Evolutionary conservation across 1,140 invertebrate species (phyloP).

Genomic region (Procambarus virginalis): DNA sequence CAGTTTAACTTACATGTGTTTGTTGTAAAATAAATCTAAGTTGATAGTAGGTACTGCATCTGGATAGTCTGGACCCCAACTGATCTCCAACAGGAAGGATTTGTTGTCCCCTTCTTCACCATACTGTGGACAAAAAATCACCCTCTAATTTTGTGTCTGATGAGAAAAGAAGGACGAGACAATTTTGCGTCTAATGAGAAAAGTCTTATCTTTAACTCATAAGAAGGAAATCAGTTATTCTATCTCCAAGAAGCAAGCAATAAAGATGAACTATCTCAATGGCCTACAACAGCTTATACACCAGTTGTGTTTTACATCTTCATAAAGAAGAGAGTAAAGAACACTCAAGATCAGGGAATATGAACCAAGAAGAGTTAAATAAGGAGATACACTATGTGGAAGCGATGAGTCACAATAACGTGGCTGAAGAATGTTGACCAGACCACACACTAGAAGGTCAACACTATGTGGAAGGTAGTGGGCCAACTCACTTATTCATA

Average conservation of each 20-base stretch:
- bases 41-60: conserved; percentile 86
- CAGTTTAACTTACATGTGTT: conserved; percentile 84
- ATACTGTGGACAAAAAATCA: conserved; percentile 79
- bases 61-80: conserved; percentile 90
- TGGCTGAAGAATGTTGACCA: too few relatives aligned
- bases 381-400: too few relatives aligned
- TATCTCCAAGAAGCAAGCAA: neutral
- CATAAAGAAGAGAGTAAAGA: too few relatives aligned
- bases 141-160: neutral
- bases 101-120: conserved; percentile 86
- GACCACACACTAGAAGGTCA: too few relatives aligned
- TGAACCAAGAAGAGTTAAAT: too few relatives aligned
- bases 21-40: conserved; percentile 95
- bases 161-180: neutral
- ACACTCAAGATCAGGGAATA: too few relatives aligned
- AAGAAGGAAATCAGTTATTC: neutral
- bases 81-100: conserved; percentile 90
- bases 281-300: too few relatives aligned
- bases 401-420: too few relatives aligned
- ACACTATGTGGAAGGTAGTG: too few relatives aligned
- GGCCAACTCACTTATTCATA: too few relatives aligned
- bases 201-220: neutral
- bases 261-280: too few relatives aligned
- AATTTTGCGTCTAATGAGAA: neutral
- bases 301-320: too few relatives aligned